These are phyloP conservation scores for Apteryx owenii DNA, from an alignment of 2,113 vertebrate species.

Conservation along the genomic window DNA sequence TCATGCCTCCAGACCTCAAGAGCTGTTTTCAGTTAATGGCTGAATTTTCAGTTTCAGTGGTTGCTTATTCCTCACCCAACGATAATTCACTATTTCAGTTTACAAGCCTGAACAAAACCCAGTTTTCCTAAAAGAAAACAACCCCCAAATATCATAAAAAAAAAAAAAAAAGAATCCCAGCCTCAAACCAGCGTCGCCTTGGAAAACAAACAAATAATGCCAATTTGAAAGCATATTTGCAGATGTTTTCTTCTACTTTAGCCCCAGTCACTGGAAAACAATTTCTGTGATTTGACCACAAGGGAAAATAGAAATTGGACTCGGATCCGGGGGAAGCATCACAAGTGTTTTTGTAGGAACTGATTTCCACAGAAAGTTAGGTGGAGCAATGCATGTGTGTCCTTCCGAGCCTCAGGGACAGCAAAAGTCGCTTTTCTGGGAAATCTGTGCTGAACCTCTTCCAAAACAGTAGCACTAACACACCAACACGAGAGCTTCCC, in stretches of 20 bases:
- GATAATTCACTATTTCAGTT: neutral
- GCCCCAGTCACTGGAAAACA: neutral
- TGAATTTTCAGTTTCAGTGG: neutral
- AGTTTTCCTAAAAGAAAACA: neutral
- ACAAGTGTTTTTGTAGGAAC: neutral
- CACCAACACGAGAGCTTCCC: accelerated
- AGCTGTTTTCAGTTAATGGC: accelerated
- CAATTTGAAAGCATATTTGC: neutral
- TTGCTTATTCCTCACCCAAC: neutral
- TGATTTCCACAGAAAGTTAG: neutral
- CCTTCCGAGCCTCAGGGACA: neutral
- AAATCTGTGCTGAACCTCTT: neutral
- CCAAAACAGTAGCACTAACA: neutral
- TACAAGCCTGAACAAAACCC: neutral
- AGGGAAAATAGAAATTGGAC: neutral
- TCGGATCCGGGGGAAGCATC: neutral
- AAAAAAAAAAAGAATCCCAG: neutral
- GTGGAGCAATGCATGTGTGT: neutral
- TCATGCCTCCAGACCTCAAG: neutral
- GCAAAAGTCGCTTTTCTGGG: neutral
- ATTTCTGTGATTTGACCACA: neutral
- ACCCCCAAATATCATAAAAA: neutral
- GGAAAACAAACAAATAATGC: neutral
- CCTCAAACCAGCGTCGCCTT: neutral
- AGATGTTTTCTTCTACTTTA: neutral